phyloP scores from a whole-genome alignment of 2,888 invertebrate species.

The Campoplex capitator region DNA sequence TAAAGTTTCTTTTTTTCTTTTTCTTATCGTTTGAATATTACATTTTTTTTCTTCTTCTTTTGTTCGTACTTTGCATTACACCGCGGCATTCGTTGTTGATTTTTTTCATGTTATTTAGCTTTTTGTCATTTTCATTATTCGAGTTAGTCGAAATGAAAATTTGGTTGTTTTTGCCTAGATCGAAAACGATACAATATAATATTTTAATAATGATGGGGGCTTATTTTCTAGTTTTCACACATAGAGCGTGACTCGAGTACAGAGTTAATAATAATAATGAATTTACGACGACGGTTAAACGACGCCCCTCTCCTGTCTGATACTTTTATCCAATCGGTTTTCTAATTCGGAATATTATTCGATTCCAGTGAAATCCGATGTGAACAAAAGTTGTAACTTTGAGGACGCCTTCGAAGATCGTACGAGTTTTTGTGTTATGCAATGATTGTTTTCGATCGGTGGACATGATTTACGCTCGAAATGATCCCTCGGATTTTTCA shows the following conservation, averaged over 20 bases:
- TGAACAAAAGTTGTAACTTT: neutral
- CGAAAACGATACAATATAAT: conserved; percentile 7
- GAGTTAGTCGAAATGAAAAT: neutral
- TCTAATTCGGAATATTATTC: neutral
- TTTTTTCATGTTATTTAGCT: neutral
- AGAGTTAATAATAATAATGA: conserved; percentile 29
- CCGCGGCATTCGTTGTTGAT: neutral
- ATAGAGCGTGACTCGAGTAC: conserved; percentile 23
- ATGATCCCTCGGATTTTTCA: neutral
- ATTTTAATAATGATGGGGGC: conserved; percentile 3
- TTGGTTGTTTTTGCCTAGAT: neutral
- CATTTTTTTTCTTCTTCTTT: neutral
- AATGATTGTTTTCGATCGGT: conserved; percentile 11
- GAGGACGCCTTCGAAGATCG: neutral
- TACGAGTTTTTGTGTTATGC: conserved; percentile 3
- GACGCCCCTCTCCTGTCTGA: neutral
- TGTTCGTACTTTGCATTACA: conserved; percentile 7
- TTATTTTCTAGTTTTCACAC: conserved; percentile 11
- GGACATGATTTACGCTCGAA: neutral
- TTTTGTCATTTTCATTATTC: neutral
- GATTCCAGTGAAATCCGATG: neutral
- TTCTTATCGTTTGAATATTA: neutral
- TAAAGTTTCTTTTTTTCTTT: neutral
- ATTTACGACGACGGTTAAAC: conserved; percentile 23
- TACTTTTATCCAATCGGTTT: neutral